Conservation (phyloP, 2,888 invertebrate species). For the Acronicta psi region DNA sequence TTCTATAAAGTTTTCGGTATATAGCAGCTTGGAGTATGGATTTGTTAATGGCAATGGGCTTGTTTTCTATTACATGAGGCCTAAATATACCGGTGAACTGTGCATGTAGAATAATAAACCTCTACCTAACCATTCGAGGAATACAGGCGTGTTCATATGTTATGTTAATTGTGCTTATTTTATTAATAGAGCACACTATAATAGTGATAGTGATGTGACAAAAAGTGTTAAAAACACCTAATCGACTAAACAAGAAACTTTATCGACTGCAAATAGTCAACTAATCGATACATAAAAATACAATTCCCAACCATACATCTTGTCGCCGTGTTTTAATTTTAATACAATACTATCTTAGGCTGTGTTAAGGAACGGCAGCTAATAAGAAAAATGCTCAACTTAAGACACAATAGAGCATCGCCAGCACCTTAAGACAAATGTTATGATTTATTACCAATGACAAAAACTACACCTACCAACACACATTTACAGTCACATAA, state of each 20-base stretch:
- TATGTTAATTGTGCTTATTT: no score
- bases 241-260: background rate
- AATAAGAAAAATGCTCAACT: constrained; percentile 48
- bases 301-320: background rate
- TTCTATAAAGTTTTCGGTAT: no score
- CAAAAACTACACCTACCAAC: constrained; percentile 60
- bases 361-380: constrained; percentile 15
- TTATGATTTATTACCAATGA: constrained; percentile 77
- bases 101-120: no score
- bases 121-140: no score
- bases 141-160: no score
- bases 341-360: constrained; percentile 18
- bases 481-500: constrained; percentile 1
- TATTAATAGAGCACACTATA: no score
- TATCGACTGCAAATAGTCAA: background rate
- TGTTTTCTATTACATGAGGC: no score
- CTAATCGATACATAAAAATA: constrained; percentile 2
- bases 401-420: constrained; percentile 78
- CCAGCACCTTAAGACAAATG: constrained; percentile 81
- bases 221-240: no score
- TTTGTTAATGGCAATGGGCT: no score
- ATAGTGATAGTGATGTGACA: no score
- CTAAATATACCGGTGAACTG: no score
- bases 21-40: no score
- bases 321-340: constrained; percentile 3